Conservation (phyloP, 2,888 invertebrate genomes). For the Phaedon cochleariae region DNA sequence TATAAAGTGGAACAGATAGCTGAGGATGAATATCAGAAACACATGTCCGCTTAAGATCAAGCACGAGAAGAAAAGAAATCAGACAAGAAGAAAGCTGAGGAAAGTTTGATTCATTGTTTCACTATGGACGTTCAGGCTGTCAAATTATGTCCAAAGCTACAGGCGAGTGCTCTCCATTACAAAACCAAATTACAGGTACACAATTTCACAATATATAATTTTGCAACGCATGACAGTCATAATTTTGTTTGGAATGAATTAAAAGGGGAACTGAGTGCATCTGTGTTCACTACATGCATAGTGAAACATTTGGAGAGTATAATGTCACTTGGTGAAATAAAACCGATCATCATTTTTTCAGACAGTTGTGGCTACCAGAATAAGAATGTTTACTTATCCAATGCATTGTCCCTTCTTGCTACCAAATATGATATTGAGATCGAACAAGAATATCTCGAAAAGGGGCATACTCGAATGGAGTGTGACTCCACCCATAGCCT, state of each 20-base stretch:
- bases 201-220: constrained; percentile 45
- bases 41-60: constrained; percentile 28
- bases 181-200: constrained; percentile 50
- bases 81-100: constrained; percentile 25
- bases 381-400: constrained; percentile 23
- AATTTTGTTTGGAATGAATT: constrained; percentile 29
- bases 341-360: constrained; percentile 21
- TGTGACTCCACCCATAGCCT: constrained; percentile 21
- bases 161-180: constrained; percentile 50
- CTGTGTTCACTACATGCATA: constrained; percentile 20
- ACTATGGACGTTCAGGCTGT: constrained; percentile 42
- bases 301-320: constrained; percentile 21
- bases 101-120: constrained; percentile 22
- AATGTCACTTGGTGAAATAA: constrained; percentile 10
- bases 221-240: constrained; percentile 41
- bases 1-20: constrained; percentile 22
- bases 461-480: constrained; percentile 24
- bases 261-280: constrained; percentile 25
- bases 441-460: constrained; percentile 26
- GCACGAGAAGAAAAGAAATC: constrained; percentile 27
- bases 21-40: constrained; percentile 14
- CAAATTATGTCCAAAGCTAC: constrained; percentile 45
- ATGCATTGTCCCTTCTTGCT: constrained; percentile 23
- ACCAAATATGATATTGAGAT: constrained; percentile 22
- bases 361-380: constrained; percentile 31